Conservation (phyloP, 2,888 invertebrate species). For the Drepana falcataria region DNA sequence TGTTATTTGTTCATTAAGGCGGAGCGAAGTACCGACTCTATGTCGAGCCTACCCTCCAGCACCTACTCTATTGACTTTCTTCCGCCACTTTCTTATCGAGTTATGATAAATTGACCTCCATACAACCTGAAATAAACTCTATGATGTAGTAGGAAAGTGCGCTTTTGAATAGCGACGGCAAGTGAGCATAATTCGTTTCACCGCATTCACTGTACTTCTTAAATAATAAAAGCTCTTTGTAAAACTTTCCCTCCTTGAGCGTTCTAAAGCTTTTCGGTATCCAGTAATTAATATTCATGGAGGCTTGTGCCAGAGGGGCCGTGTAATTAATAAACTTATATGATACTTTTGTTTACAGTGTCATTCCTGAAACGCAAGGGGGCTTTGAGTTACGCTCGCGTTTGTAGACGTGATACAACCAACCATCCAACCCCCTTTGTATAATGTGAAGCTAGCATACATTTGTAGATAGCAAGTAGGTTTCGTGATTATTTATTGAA, state of each 20-base stretch:
- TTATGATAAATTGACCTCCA: slow-evolving; percentile 62
- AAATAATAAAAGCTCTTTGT: slow-evolving; percentile 79
- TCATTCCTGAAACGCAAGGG: slow-evolving; percentile 65
- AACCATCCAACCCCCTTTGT: neutral
- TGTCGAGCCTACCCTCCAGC: slow-evolving; percentile 67
- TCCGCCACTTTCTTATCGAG: slow-evolving; percentile 75
- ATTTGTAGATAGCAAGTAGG: neutral
- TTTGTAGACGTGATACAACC: neutral
- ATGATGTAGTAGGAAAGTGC: slow-evolving; percentile 21
- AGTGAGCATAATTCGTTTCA: slow-evolving; percentile 68
- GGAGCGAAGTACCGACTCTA: slow-evolving; percentile 45
- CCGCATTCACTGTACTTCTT: slow-evolving; percentile 71
- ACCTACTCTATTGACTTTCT: slow-evolving; percentile 77
- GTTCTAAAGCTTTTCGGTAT: slow-evolving; percentile 77
- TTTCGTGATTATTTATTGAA: neutral
- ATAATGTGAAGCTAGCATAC: neutral
- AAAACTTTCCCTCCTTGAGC: slow-evolving; percentile 78
- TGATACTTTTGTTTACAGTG: slow-evolving; percentile 79
- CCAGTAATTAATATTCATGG: slow-evolving; percentile 79
- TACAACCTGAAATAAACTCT: slow-evolving; percentile 34
- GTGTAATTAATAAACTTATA: slow-evolving; percentile 79
- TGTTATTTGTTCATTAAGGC: slow-evolving; percentile 58
- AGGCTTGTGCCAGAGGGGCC: slow-evolving; percentile 72
- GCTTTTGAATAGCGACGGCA: slow-evolving; percentile 25
- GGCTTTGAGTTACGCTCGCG: slow-evolving; percentile 26